A percentile compares a stretch with the other conserved stretches of the same genome.
Evolutionary conservation across 2,113 vertebrate species (phyloP).

Genomic region (Vanacampus margaritifer): DNA sequence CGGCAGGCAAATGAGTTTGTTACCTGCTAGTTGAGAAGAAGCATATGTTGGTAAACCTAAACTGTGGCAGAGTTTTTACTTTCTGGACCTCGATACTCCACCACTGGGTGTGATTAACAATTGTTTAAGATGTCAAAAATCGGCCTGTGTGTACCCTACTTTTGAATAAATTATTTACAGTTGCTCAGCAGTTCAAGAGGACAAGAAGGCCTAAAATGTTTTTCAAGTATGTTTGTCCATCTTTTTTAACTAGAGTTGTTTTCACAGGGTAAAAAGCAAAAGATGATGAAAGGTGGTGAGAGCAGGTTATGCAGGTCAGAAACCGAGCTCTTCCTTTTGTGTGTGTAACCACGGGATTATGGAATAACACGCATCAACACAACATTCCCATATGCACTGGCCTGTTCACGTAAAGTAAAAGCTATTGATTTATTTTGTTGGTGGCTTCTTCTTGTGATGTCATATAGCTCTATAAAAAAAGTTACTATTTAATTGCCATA

Average conservation of each 20-base stretch:
- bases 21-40: too few species aligned
- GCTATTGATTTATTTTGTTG: constrained; percentile 61
- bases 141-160: background rate
- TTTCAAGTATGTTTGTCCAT: constrained; percentile 36
- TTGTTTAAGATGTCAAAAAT: background rate
- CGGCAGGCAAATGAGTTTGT: too few species aligned
- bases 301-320: constrained; percentile 75
- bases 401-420: constrained; percentile 56
- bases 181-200: background rate
- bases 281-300: constrained; percentile 38
- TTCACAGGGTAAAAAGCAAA: constrained; percentile 61
- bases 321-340: constrained; percentile 60
- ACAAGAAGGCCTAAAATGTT: constrained; percentile 2
- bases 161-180: constrained; percentile 13
- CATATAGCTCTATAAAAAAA: constrained; percentile 73
- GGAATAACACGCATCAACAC: constrained; percentile 48
- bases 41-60: too few species aligned
- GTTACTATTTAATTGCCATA: constrained; percentile 75
- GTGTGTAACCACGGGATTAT: constrained; percentile 58
- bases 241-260: constrained; percentile 35
- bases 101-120: too few species aligned
- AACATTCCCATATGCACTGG: constrained; percentile 68
- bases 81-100: too few species aligned
- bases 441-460: constrained; percentile 68
- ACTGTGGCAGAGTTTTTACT: too few species aligned